Conservation (phyloP, 53 echinoderm and acorn worm species). For the Echinarachnius parma region DNA sequence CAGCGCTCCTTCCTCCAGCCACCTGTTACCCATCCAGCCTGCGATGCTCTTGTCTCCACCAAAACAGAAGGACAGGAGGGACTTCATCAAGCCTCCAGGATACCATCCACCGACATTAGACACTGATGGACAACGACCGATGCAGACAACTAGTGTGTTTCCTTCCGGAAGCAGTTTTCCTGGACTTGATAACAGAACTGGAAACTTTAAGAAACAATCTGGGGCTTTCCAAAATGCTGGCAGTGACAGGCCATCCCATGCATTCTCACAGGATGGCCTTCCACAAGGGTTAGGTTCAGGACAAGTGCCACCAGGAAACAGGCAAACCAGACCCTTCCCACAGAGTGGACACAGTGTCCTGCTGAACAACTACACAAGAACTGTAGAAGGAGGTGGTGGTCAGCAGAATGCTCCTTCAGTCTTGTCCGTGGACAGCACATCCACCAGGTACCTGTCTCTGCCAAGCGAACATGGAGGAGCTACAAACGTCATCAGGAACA, state of each 20-base stretch:
- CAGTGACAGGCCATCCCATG: too few species aligned
- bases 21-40: constrained; percentile 24
- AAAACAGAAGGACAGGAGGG: constrained; percentile 41
- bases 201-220: too few species aligned
- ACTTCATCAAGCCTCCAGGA: constrained; percentile 38
- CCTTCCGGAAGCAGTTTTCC: neutral
- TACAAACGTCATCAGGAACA: constrained; percentile 12
- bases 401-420: constrained; percentile 1
- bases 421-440: constrained; percentile 22
- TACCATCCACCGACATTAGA: neutral
- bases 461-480: constrained; percentile 2
- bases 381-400: neutral
- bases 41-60: constrained; percentile 42
- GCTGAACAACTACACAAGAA: constrained; percentile 18
- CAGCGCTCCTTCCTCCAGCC: neutral
- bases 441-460: constrained; percentile 34
- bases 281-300: neutral
- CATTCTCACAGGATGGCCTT: too few species aligned
- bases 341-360: too few species aligned
- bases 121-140: neutral
- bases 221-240: too few species aligned
- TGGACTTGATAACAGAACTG: neutral
- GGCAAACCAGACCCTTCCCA: too few species aligned
- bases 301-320: too few species aligned
- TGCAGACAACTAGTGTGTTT: neutral